Conservation (phyloP, 2,113 vertebrate species). For the Forbesichthys papilliferus region DNA sequence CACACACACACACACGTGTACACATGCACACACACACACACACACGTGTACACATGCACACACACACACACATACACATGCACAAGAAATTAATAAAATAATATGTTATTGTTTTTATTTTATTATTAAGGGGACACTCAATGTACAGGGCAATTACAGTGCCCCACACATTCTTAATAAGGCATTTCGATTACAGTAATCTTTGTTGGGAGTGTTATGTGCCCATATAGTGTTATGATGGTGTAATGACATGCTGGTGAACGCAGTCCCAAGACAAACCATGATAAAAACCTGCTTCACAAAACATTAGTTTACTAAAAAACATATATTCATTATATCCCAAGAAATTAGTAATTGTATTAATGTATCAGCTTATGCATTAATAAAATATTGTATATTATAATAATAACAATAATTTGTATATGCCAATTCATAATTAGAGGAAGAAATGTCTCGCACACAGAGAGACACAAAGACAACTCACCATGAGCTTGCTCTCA, state of each 20-base stretch:
- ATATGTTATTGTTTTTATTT: neutral
- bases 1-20: neutral
- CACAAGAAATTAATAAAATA: neutral
- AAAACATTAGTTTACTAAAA: neutral
- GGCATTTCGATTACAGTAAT: too few relatives aligned
- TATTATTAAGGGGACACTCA: neutral
- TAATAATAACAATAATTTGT: too few relatives aligned
- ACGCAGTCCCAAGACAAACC: neutral
- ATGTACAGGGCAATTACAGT: too few relatives aligned
- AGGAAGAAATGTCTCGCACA: neutral
- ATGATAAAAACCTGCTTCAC: neutral
- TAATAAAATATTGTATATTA: too few relatives aligned
- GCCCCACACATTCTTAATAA: too few relatives aligned
- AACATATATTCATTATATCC: too few relatives aligned
- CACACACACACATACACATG: too few relatives aligned
- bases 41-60: neutral
- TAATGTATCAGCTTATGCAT: too few relatives aligned
- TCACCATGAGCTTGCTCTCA: conserved; percentile 72
- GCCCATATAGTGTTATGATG: neutral
- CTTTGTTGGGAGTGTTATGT: too few relatives aligned
- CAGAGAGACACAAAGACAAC: conserved; percentile 24
- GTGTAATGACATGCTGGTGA: neutral
- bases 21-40: neutral
- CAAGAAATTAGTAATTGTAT: too few relatives aligned
- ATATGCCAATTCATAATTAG: neutral